These are phyloP conservation scores for Rhegmatorhina hoffmannsi DNA, from an alignment of 2,113 vertebrate genomes.

Conservation along the genomic window DNA sequence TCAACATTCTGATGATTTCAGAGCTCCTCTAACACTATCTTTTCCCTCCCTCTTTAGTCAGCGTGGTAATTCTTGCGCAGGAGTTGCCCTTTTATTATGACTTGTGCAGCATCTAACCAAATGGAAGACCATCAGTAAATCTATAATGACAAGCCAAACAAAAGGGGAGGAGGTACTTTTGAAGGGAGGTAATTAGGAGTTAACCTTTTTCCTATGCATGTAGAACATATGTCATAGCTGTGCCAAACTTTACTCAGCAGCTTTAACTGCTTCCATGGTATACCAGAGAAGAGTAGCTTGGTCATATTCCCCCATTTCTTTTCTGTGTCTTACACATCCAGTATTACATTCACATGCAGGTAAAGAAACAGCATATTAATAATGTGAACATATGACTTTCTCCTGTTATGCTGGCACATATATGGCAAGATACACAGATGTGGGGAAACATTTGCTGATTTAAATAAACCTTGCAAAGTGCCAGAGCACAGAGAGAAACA, in stretches of 20 bases:
- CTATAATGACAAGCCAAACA: not conserved
- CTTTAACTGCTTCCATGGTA: not conserved
- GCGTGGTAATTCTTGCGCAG: not conserved
- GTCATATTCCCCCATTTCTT: not conserved
- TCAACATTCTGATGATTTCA: not conserved
- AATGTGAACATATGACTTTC: conserved; percentile 19
- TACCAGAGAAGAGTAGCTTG: not conserved
- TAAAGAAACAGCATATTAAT: not conserved
- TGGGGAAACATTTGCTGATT: not conserved
- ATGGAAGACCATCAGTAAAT: not conserved
- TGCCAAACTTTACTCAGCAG: not conserved
- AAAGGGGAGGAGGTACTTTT: not conserved
- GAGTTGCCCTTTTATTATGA: not conserved
- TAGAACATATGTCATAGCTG: not conserved
- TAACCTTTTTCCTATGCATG: not conserved
- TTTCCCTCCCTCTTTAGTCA: not conserved
- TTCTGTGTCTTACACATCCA: not conserved
- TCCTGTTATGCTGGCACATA: not conserved
- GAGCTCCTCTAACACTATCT: not conserved
- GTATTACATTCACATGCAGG: not conserved
- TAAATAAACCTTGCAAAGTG: conserved; percentile 34
- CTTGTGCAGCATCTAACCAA: not conserved
- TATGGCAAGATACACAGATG: not conserved
- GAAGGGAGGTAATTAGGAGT: not conserved
- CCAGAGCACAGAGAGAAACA: not conserved